A percentile compares a stretch with the other conserved stretches of the same genome.
Conservation (phyloP, 2,797 vertebrate genomes). For the Sciurus vulgaris region DNA sequence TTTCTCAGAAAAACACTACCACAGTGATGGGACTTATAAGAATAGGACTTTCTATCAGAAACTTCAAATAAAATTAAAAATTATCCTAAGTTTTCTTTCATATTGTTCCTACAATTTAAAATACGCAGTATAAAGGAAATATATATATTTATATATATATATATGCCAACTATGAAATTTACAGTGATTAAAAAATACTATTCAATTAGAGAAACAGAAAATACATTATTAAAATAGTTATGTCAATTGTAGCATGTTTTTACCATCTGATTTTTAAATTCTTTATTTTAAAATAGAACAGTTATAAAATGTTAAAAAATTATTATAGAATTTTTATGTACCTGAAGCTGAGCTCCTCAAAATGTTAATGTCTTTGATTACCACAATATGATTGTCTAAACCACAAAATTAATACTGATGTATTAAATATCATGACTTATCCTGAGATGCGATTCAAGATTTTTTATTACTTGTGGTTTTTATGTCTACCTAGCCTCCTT, state of each 20-base stretch:
- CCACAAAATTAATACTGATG: neutral
- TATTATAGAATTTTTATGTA: neutral
- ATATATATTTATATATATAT: neutral
- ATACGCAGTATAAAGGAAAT: neutral
- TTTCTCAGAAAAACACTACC: neutral
- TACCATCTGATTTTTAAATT: neutral
- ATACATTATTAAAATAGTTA: conserved; percentile 3
- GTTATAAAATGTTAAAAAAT: neutral
- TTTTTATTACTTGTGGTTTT: neutral
- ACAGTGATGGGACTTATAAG: neutral
- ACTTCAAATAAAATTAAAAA: neutral
- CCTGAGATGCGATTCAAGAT: neutral
- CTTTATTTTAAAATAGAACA: neutral
- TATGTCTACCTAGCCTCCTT: neutral
- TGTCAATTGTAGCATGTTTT: neutral
- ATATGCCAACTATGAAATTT: neutral
- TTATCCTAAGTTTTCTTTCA: neutral
- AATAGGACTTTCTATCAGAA: neutral
- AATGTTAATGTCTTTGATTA: neutral
- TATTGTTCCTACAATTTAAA: neutral
- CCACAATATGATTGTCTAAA: neutral
- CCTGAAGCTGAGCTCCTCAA: neutral
- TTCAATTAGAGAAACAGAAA: conserved; percentile 1
- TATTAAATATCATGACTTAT: neutral
- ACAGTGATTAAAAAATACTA: neutral